Conservation (phyloP, 2,888 invertebrate genomes). For the Lepidochitona cinerea region DNA sequence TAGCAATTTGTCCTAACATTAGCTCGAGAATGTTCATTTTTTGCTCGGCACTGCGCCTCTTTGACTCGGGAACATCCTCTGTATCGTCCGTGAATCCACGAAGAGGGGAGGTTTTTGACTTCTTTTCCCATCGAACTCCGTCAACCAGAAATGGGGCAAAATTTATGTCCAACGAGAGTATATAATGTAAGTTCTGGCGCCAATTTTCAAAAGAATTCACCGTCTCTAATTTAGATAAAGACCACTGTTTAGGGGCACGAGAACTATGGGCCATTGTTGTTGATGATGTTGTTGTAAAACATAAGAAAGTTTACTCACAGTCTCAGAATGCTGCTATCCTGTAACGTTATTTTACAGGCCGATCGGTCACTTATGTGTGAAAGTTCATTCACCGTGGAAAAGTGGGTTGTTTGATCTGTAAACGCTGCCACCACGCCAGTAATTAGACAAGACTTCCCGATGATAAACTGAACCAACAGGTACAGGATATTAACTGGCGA, state of each 20-base stretch:
- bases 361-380: too few relatives aligned
- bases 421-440: too few relatives aligned
- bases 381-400: too few relatives aligned
- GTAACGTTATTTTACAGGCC: too few relatives aligned
- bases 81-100: constrained; percentile 24
- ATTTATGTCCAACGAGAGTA: constrained; percentile 18
- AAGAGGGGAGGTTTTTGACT: constrained; percentile 14
- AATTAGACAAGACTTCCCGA: too few relatives aligned
- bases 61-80: too few relatives aligned
- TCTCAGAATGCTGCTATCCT: too few relatives aligned
- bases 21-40: constrained; percentile 27
- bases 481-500: too few relatives aligned
- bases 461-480: too few relatives aligned
- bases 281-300: too few relatives aligned
- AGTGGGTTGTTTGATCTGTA: too few relatives aligned
- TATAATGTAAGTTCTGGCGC: constrained; percentile 14
- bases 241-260: constrained; percentile 27
- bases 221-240: constrained; percentile 18
- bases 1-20: constrained; percentile 34
- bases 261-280: background rate
- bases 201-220: constrained; percentile 23
- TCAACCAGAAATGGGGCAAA: constrained; percentile 20
- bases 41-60: constrained; percentile 22
- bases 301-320: too few relatives aligned
- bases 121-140: constrained; percentile 30